Conservation (phyloP, 2,113 vertebrate genomes). For the Dromas ardeola region DNA sequence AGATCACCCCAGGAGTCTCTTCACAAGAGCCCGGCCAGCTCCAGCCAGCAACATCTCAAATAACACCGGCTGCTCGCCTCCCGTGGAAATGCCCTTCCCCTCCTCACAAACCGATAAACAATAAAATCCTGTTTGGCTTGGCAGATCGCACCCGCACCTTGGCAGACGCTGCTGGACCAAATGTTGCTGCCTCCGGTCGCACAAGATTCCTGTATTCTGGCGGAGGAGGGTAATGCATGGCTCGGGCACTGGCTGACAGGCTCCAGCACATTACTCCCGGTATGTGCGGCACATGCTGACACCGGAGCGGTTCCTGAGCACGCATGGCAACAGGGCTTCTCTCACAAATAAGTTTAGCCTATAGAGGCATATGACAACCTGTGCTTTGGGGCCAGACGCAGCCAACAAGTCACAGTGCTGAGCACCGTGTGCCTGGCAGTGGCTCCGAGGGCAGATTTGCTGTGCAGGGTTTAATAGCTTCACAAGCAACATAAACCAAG, state of each 20-base stretch:
- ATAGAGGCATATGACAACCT: rapidly evolving
- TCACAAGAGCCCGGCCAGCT: not conserved
- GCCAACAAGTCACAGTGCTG: rapidly evolving
- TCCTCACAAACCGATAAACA: not conserved
- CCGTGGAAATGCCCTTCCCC: not conserved
- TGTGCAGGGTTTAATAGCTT: not conserved
- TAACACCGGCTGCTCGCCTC: not conserved
- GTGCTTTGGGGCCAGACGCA: not conserved
- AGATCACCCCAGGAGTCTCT: not conserved
- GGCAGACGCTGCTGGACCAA: conserved; percentile 6
- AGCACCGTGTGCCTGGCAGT: not conserved
- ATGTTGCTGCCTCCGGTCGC: not conserved
- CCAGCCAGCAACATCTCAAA: not conserved
- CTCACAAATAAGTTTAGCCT: not conserved
- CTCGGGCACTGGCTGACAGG: not conserved
- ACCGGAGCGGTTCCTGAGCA: not conserved
- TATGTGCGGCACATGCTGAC: not conserved
- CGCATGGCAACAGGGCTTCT: not conserved
- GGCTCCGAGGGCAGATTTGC: not conserved
- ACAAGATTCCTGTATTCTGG: not conserved
- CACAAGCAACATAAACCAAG: not conserved
- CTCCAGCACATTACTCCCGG: not conserved
- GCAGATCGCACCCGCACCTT: not conserved
- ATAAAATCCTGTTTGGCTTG: conserved; percentile 32
- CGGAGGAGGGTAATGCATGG: not conserved